Conservation (phyloP, 2,888 invertebrate genomes). For the Meteorus colon region DNA sequence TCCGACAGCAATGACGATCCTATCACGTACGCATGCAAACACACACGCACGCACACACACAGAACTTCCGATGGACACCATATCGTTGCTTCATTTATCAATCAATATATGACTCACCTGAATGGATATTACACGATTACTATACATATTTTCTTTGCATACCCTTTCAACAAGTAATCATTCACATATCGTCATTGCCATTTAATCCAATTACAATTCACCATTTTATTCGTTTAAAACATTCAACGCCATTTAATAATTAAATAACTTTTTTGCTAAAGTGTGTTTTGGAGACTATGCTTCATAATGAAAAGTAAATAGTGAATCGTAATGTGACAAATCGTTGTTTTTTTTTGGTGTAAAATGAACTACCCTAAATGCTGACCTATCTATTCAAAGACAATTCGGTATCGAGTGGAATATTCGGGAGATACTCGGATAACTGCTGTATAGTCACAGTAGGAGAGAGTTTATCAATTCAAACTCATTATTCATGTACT, state of each 20-base stretch:
- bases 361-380: slow-evolving; percentile 69
- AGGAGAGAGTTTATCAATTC: slow-evolving; percentile 59
- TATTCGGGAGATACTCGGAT: slow-evolving; percentile 65
- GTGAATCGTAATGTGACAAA: slow-evolving; percentile 19
- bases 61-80: background rate
- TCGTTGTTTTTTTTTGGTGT: slow-evolving; percentile 1
- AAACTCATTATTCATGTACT: slow-evolving; percentile 69
- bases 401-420: slow-evolving; percentile 51
- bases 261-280: background rate
- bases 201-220: slow-evolving; percentile 25
- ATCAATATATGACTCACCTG: slow-evolving; percentile 41
- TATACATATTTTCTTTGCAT: slow-evolving; percentile 21
- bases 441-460: slow-evolving; percentile 57
- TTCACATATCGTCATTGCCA: slow-evolving; percentile 30
- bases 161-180: background rate
- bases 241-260: background rate
- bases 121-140: slow-evolving; percentile 22
- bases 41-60: background rate
- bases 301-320: background rate
- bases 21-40: slow-evolving; percentile 12
- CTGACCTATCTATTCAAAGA: slow-evolving; percentile 71
- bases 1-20: slow-evolving; percentile 45
- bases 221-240: slow-evolving; percentile 11
- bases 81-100: background rate
- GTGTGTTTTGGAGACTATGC: slow-evolving; percentile 2